Evolutionary conservation across 2,797 vertebrate genomes (phyloP), one percentile per base, ranked within the genome.

Genomic region (Vultur gryphus): DNA sequence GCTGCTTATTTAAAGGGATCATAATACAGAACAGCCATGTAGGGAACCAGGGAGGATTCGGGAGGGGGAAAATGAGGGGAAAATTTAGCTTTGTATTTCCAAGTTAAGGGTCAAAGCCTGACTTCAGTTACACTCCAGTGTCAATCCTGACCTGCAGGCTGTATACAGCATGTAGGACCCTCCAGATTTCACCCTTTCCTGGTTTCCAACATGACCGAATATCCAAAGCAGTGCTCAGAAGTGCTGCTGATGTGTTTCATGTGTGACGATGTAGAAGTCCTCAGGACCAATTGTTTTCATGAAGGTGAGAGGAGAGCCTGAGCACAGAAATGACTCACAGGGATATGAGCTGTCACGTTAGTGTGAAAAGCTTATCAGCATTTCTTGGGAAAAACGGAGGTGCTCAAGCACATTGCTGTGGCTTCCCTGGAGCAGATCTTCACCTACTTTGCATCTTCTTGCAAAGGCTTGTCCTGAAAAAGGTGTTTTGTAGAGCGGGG

Each of bases 1-100:
- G 86, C 95, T 97, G 96, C 95, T 96, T 97, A 97, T 97, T 97
- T 98, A 96, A 97, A 96, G 86, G 96, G 95, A 97, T 97, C 96
- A 96, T 96, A 97, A 97, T 96, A 97, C 95, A 96, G 95, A 91
- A 78, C 93, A 96, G 95, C 89, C 93, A 96, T 71, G 90, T 90
- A 96, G 97, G 87, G 89, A 96, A 94, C 64, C 95, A 83, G 92
- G 78, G 93, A 97, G 90, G 64, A 90, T 88, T 80, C 0, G 0
- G 93, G 90, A 96, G 92, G 86, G 80, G 83, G 72, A 62, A 95
- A 87, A 91, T 18, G 58, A 90, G 71, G 70, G 75, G 85, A 24
- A 90, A 94, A 96, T 93, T 95, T 81, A 83, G 84, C 90, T 94
- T 88, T 95, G 84, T 94, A 14, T 93, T 95, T 93, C 70, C 91